Conservation (phyloP, 2,888 invertebrate genomes). For the Phalangium opilio region DNA sequence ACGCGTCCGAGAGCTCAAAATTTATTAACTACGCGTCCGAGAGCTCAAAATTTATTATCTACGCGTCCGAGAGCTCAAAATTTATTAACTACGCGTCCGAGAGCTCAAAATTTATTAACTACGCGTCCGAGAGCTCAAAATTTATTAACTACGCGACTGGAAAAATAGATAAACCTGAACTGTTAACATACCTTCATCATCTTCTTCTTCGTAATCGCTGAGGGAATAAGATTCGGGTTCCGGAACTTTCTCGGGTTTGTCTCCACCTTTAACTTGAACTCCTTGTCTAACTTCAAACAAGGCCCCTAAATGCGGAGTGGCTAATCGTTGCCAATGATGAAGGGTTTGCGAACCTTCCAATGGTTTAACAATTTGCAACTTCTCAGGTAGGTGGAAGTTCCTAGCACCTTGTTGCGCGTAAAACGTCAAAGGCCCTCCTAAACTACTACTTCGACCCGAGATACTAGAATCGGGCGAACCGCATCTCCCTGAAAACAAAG, state of each 20-base stretch:
- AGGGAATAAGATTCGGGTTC: conserved; percentile 13
- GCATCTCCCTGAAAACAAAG: neutral
- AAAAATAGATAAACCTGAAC: no score
- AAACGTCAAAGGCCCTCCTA: no score
- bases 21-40: no score
- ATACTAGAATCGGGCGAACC: neutral
- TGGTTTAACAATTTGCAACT: conserved; percentile 70
- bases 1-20: no score
- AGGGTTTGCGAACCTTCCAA: conserved; percentile 84
- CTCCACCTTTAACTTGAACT: conserved; percentile 17
- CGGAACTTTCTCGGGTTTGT: conserved; percentile 9
- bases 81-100: no score
- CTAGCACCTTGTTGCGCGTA: conserved; percentile 9
- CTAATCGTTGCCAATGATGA: conserved; percentile 85
- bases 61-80: no score
- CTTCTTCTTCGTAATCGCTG: conserved; percentile 17
- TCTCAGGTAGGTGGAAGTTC: conserved; percentile 48
- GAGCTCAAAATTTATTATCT: no score
- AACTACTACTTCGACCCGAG: neutral
- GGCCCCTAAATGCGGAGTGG: conserved; percentile 81
- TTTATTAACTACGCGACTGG: no score
- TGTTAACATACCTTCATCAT: conserved; percentile 13
- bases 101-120: no score
- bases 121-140: no score
- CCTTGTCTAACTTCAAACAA: conserved; percentile 46